Evolutionary conservation across 2,888 invertebrate species (phyloP), one percentile per base, ranked within the genome.

Genomic region (Sacculina carcini): DNA sequence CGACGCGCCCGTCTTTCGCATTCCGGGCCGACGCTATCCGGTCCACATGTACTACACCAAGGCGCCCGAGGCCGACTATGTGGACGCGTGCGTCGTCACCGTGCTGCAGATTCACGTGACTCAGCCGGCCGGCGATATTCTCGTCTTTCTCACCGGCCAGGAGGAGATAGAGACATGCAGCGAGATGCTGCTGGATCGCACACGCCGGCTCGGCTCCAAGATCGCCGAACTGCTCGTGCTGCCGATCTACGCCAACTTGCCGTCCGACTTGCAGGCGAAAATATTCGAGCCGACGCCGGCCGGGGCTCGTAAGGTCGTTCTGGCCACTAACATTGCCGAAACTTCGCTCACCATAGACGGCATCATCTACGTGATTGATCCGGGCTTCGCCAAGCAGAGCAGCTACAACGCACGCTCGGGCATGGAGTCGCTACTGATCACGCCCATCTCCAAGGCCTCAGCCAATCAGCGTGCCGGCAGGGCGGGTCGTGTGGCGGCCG

Each of bases 21-120:
- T 57, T 54, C 31, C 56, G 61, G 98, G 98, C n/a, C 70, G 92
- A 60, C 71, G 96, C 58, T 96, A 85, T 70, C 94, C 96, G 2
- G 98, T 99, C 0, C 87, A 98, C 64, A 90, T 98, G 61, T 98
- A 87, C 66, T 99, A 98, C 63, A 98, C 98, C 1, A 90, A 92
- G 71, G 94, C 96, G 0, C 98, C 98, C 0, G 98, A 98, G 69
- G 94, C 96, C 2, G 94, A 98, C 69, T 98, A 96, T 65, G 79
- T 98, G 47, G 94, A 98, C 66, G 96, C 96, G 0, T 81, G 87
- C 64, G 90, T 94, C n/a, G 87, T 92, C 1, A 89, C 94, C 0
- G 78, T 98, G 29, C 69, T 98, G 57, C 98, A 99, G 69, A 99
- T 98, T 59, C 98, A 98, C 67, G 83, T 90, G 6, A 94, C 94